Evolutionary conservation across 2,888 invertebrate genomes (phyloP), one percentile per base, ranked within the genome.

Genomic region (Taenaris catops): DNA sequence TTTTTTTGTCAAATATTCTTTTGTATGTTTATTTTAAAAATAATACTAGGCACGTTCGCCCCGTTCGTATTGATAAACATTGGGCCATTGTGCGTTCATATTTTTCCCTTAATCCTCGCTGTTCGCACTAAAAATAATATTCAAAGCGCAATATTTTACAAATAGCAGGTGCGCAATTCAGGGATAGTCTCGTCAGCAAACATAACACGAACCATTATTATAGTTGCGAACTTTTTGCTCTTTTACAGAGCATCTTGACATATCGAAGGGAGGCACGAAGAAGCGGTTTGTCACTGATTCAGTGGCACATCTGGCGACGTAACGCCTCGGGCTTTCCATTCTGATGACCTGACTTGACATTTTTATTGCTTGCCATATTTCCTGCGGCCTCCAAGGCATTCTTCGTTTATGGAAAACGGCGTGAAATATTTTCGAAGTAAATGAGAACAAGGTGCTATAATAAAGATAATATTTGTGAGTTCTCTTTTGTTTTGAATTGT

Each of bases 341-440:
- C 78, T 84, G 84, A 86, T 84, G 86, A 84, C 86, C 83, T 83
- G 81, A 84, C 83, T 81, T 84, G 86, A 83, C 83, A 84, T 83
- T 83, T 84, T 86, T 86, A 84, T 84, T 81, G 78, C 80, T 58
- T 55, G 62, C 79, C 73, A 86, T 84, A 84, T 81, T 81, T 80
- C 60, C 67, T 63, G 58, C 51, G 71, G 73, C 81, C 83, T 81
- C 80, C 51, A 53, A 83, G 81, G 78, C 75, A 72, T 76, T 72
- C 67, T 49, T 53, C 60, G 65, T 58, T 73, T 69, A 62, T 68
- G 63, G 66, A 62, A 63, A n/a, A 63, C 53, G 26, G 56, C 64
- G 65, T 78, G 64, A 84, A 81, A 80, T 83, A 83, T 84, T 68
- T 73, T 70, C 56, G 64, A 74, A 78, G 69, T 80, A 73, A 67